Percentiles rank a stretch among this genome's conserved stretches.
phyloP scores from a whole-genome alignment of 2,797 vertebrate species.

The Sebastes itinus region DNA sequence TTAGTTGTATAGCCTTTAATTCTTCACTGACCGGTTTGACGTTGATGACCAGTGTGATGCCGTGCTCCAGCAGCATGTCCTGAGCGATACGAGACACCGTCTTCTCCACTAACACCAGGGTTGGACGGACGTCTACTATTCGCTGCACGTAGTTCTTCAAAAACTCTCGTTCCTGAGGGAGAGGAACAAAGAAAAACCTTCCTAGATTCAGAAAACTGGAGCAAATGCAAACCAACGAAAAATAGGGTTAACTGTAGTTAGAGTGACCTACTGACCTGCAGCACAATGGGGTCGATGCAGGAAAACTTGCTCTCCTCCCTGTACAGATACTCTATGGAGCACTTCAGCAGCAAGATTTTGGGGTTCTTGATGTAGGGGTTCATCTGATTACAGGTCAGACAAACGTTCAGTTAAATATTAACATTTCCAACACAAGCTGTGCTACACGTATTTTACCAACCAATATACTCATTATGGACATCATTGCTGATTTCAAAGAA shows the following conservation, averaged over 20 bases:
- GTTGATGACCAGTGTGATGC: conserved; percentile 96
- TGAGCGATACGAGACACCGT: conserved; percentile 98
- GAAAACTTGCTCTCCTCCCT: conserved; percentile 98
- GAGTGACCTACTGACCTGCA: conserved; percentile 86
- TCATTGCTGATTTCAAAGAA: background rate
- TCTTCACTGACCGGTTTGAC: conserved; percentile 91
- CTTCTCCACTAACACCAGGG: conserved; percentile 96
- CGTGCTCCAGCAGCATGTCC: conserved; percentile 97
- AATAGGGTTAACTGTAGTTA: too few relatives aligned
- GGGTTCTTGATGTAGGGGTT: conserved; percentile 97
- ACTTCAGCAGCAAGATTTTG: conserved; percentile 96
- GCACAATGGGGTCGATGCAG: conserved; percentile 97
- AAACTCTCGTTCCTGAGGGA: conserved; percentile 92
- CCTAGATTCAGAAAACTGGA: background rate
- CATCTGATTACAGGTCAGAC: conserved; percentile 85
- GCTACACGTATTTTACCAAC: background rate
- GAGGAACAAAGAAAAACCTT: background rate
- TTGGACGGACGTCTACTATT: conserved; percentile 95
- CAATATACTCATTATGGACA: background rate
- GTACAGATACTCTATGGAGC: conserved; percentile 98
- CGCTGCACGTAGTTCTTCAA: conserved; percentile 98
- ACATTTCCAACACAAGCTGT: background rate
- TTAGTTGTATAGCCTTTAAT: background rate
- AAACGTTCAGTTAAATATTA: background rate
- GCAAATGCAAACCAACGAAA: background rate